Evolutionary conservation across 2,888 invertebrate genomes (phyloP).

Genomic region (Euclidia mi): DNA sequence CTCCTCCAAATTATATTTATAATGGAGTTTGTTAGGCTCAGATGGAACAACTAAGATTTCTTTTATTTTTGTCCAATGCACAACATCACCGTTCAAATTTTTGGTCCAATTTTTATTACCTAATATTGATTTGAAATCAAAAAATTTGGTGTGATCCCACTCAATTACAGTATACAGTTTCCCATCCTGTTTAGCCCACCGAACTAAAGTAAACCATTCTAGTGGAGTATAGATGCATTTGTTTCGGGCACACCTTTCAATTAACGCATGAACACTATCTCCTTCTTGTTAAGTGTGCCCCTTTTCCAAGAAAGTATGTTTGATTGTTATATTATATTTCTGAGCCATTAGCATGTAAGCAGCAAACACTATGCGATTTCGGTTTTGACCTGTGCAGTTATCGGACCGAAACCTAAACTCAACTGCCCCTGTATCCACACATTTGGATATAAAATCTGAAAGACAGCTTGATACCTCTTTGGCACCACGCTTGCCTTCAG

Average conservation of each 20-base stretch:
- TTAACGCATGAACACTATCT: slow-evolving; percentile 47
- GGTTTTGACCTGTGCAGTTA: slow-evolving; percentile 9
- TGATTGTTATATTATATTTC: slow-evolving; percentile 9
- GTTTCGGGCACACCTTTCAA: slow-evolving; percentile 34
- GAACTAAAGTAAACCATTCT: slow-evolving; percentile 13
- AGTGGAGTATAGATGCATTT: slow-evolving; percentile 28
- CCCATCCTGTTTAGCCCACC: slow-evolving; percentile 14
- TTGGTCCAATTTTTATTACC: slow-evolving; percentile 10
- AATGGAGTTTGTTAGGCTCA: background rate
- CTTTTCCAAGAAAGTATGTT: slow-evolving; percentile 9
- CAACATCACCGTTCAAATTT: slow-evolving; percentile 5
- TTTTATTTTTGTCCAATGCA: slow-evolving; percentile 9
- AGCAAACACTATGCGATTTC: slow-evolving; percentile 1
- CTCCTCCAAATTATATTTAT: slow-evolving; percentile 7
- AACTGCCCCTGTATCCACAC: no score
- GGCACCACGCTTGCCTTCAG: slow-evolving; percentile 8
- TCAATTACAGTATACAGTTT: slow-evolving; percentile 11
- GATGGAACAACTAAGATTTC: background rate
- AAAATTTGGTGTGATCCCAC: slow-evolving; percentile 4
- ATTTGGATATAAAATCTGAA: no score
- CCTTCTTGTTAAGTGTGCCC: slow-evolving; percentile 52
- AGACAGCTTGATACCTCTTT: no score
- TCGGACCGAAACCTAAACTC: slow-evolving; percentile 4
- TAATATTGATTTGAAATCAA: slow-evolving; percentile 5
- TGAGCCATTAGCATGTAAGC: slow-evolving; percentile 7